Conservation (phyloP, 1,140 invertebrate species). For the Carcinoscorpius rotundicauda region DNA sequence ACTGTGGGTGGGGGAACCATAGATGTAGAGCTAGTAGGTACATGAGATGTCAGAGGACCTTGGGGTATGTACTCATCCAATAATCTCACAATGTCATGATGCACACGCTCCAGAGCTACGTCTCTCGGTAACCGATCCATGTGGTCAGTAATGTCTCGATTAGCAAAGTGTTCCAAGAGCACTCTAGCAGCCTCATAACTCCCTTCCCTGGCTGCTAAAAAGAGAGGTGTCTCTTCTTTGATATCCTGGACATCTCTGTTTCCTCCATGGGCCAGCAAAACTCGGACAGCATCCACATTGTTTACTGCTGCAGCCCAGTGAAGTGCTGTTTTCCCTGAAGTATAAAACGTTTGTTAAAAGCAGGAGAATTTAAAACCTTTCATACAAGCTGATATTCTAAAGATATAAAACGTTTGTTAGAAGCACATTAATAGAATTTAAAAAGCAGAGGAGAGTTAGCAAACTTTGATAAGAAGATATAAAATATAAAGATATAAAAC, state of each 20-base stretch:
- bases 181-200: conserved; percentile 83
- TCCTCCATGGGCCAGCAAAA: conserved; percentile 76
- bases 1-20: conserved; percentile 60
- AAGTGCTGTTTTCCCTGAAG: conserved; percentile 62
- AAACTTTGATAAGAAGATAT: no score
- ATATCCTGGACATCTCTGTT: conserved; percentile 93
- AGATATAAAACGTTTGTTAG: not conserved
- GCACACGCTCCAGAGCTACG: conserved; percentile 77
- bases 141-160: conserved; percentile 92
- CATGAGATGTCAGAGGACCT: conserved; percentile 47
- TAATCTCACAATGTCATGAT: conserved; percentile 83
- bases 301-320: conserved; percentile 97
- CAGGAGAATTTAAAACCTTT: not conserved
- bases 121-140: conserved; percentile 91
- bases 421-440: no score
- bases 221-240: conserved; percentile 92
- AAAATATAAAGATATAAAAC: no score
- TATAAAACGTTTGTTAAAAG: not conserved
- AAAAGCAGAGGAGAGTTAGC: no score
- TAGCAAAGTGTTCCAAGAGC: conserved; percentile 80
- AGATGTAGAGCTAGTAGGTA: conserved; percentile 51
- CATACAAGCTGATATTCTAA: not conserved
- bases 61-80: conserved; percentile 85
- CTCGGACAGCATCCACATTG: conserved; percentile 85
- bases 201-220: conserved; percentile 86